These are phyloP conservation scores for Syrmaticus mikado DNA, from an alignment of 2,113 vertebrate species.

Conservation along the genomic window DNA sequence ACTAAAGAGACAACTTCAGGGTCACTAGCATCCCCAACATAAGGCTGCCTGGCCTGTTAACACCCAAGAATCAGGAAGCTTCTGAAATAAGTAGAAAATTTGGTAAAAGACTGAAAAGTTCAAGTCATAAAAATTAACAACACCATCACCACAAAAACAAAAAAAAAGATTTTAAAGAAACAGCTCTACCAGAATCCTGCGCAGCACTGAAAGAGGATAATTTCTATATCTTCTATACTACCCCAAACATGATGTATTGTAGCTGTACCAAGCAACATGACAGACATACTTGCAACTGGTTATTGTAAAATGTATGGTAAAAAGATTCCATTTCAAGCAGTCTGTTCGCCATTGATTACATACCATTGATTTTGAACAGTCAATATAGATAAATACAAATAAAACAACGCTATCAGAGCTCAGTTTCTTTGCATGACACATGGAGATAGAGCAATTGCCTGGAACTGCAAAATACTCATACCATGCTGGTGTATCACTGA, in stretches of 20 bases:
- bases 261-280: background rate
- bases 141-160: background rate
- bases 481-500: background rate
- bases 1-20: background rate
- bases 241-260: background rate
- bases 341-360: background rate
- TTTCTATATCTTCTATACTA: background rate
- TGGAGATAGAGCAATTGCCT: background rate
- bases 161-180: background rate
- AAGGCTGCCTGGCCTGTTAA: background rate
- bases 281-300: background rate
- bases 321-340: conserved; percentile 5
- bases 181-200: background rate
- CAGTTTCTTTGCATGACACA: background rate
- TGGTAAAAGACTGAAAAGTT: background rate
- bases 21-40: background rate
- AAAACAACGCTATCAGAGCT: background rate
- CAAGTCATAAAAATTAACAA: background rate
- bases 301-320: background rate
- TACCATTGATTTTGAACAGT: background rate
- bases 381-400: conserved; percentile 5
- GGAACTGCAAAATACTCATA: background rate
- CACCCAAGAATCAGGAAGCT: background rate
- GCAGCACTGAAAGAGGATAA: background rate
- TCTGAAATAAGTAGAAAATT: background rate